Conservation (phyloP, 2,113 vertebrate genomes). For the Canis aureus region DNA sequence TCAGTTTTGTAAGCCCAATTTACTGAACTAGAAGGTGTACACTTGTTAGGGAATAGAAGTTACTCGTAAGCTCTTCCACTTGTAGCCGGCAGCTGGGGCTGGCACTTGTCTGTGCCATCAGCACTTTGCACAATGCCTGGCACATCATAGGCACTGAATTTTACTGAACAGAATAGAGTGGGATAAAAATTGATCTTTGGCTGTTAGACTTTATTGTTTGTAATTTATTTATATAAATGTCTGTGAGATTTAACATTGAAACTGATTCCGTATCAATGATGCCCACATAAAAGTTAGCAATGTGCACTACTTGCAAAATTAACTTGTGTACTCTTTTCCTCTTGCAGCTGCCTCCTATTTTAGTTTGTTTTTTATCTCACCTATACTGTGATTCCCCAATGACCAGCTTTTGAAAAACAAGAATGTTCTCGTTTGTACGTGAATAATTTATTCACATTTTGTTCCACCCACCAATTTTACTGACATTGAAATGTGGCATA, state of each 20-base stretch:
- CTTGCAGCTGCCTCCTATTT: slow-evolving; percentile 44
- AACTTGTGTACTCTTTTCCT: slow-evolving; percentile 54
- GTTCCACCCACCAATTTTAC: slow-evolving; percentile 81
- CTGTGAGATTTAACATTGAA: slow-evolving; percentile 74
- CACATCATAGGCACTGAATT: not conserved
- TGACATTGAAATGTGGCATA: slow-evolving; percentile 81
- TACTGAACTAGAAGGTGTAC: not conserved
- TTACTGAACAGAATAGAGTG: not conserved
- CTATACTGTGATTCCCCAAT: slow-evolving; percentile 68
- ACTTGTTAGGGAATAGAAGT: not conserved
- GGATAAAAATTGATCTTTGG: not conserved
- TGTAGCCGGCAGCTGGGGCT: not conserved
- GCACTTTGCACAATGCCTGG: not conserved
- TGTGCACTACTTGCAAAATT: not conserved
- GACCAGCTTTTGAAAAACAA: slow-evolving; percentile 80
- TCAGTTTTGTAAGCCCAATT: not conserved
- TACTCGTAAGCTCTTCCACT: too few relatives aligned
- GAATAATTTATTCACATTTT: slow-evolving; percentile 84
- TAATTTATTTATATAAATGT: slow-evolving; percentile 77
- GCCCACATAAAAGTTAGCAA: slow-evolving; percentile 60
- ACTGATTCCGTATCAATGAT: slow-evolving; percentile 67
- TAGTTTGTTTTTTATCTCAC: slow-evolving; percentile 70
- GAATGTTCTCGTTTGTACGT: slow-evolving; percentile 81
- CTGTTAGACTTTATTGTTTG: slow-evolving; percentile 51
- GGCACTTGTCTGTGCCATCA: not conserved